Base-by-base conservation (phyloP, 2,797 vertebrate genomes). In the Sylvilagus floridanus region DNA sequence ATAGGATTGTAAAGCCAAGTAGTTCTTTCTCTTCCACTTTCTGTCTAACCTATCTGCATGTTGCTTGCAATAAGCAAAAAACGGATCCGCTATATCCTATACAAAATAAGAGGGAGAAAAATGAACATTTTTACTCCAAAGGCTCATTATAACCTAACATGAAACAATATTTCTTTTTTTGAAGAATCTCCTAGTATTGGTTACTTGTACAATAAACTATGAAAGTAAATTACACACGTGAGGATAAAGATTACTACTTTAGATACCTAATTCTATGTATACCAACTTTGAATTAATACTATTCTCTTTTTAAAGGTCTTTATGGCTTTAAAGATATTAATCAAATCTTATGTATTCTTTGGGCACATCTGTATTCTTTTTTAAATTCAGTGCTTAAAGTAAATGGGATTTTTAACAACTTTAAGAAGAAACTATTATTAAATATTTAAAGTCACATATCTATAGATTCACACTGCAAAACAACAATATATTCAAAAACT, bases 21-120 rank as follows among this genome's bases (percentile, higher is more conserved):
- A 99, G 98, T 99, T 99, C 98, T 99, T 99, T 97, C 99, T 98
- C 96, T 99, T 99, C 99, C 99, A 99, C 96, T 99, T 99, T 98
- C 99, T 99, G 98, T 99, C 99, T 97, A 99, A 99, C 95, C 99
- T 99, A 98, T 99, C 99, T 0, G 99, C 99, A 78, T 99, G 99
- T 96, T 99, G 99, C 97, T 99, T 99, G 98, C 99, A 99, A 98
- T 99, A 99, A 79, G 99, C 99, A 98, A 99, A 99, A 98, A 99
- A 99, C 2, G 99, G 99, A 98, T 99, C 99, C 50, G 99, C 99
- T 95, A 99, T 99, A 95, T 99, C 99, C 99, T 99, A 97, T 90
- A 91, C 54, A 95, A 89, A 94, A 94, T 21, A 79, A 97, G 95
- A 95, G 30, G 62, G 7, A 2, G 47, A 68, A 93, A 88, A 0